Evolutionary conservation across 2,797 vertebrate genomes (phyloP), one percentile per base, ranked within the genome.

Genomic region (Clarias laeviceps): DNA sequence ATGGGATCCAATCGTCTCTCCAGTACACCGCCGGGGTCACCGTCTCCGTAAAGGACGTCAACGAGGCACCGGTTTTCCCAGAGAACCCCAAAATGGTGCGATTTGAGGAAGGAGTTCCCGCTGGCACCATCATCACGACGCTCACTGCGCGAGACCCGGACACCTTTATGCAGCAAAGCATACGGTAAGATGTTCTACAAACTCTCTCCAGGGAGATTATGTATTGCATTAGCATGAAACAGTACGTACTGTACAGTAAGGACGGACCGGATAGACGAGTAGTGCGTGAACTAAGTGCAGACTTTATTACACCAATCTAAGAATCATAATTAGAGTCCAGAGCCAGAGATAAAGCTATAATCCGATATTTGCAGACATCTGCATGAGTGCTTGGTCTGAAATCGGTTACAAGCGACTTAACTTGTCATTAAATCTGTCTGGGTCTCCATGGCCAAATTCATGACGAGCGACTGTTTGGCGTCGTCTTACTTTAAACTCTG

Each of bases 21-120:
- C 97, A 97, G 94, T 98, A 97, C 22, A 98, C 98, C 0, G 97
- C 98, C 0, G 97, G 97, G 4, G 97, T 99, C 88, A 98, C 98
- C 91, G 97, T 99, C 89, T 97, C 97, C 0, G 96, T 99, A 66
- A 94, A 94, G 73, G 98, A 99, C 1, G 92, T 97, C 90, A 99
- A 99, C 0, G 98, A 99, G 88, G 95, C 98, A 0, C 98, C 98
- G 0, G 96, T 97, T 89, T 99, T 99, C 92, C 97, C 97, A 0
- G 96, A 96, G 0, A 97, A 98, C 93, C 97, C 96, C 89, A 98
- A 98, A 91, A 88, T 96, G 34, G 96, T 99, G 92, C 96, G 98
- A 86, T 96, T 98, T 86, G 97, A 98, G 91, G 98, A 99, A 82
- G 97, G 97, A 0, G 97, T 97, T 78, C 96, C 97, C 0, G 90